Evolutionary conservation across 2,888 invertebrate genomes (phyloP), one percentile per base, ranked within the genome.

Genomic region (Hemithea aestivaria): DNA sequence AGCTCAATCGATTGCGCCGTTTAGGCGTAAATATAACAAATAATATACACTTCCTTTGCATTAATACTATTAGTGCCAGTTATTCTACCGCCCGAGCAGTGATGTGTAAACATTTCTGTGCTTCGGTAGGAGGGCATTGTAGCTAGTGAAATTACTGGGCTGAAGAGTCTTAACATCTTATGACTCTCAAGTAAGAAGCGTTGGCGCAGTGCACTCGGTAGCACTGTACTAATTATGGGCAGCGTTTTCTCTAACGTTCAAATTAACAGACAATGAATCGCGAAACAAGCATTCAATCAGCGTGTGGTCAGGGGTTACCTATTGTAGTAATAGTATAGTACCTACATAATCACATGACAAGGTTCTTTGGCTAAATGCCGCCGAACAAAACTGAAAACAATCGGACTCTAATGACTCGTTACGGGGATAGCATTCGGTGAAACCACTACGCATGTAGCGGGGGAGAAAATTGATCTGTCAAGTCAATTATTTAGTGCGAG

Each of bases 241-340:
- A n/a, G n/a, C n/a, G n/a, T n/a, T 20, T n/a, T 10, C 10, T 10
- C 21, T 10, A 28, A 9, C 21, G 23, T 20, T 23, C 23, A 25
- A 33, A 41, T 36, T 33, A 20, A 36, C 29, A 22, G 29, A 26
- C 23, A 30, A 34, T 40, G 22, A 27, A 28, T 10, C 42, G 44
- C 55, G 71, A 69, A 70, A 83, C 83, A 84, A 84, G 72, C 56
- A 75, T 68, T 73, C 73, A 82, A 82, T 84, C 79, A 84, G 65
- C 58, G 69, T 78, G 83, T 65, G 83, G 83, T 81, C 72, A 68
- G 51, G 56, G 33, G 42, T 22, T 33, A 35, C 42, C 29, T 39
- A 26, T 47, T 16, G 16, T 16, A 16, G 16, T 4, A 4, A 16
- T 4, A 16, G 5, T 16, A 16, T 16, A 16, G 3, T 16, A 16